These are phyloP conservation scores for Odontesthes bonariensis DNA, from an alignment of 2,113 vertebrate genomes.

Conservation along the genomic window DNA sequence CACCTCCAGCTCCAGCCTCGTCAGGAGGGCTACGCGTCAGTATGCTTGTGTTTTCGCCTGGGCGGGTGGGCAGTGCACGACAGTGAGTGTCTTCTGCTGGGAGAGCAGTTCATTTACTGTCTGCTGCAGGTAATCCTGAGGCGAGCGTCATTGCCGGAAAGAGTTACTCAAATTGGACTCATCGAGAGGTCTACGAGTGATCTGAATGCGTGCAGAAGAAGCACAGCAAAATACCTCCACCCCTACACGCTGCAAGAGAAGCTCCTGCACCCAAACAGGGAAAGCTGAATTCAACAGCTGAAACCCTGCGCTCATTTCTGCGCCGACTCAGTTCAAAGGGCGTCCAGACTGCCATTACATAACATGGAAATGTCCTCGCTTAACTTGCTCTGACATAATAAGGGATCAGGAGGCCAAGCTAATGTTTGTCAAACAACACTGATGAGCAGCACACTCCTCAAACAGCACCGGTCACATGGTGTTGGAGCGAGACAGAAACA, in stretches of 20 bases:
- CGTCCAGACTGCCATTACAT: constrained; percentile 62
- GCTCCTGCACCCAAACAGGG: constrained; percentile 21
- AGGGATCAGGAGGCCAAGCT: constrained; percentile 30
- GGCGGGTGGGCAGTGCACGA: constrained; percentile 45
- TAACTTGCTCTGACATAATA: constrained; percentile 66
- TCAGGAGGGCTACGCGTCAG: constrained; percentile 47
- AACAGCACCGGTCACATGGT: constrained; percentile 35
- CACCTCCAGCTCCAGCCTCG: constrained; percentile 64
- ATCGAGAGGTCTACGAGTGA: background rate
- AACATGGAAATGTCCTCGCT: constrained; percentile 59
- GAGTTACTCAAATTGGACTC: constrained; percentile 8
- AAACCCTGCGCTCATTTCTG: constrained; percentile 39
- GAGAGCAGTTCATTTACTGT: constrained; percentile 32
- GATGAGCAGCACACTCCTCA: constrained; percentile 21
- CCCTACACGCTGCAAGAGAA: constrained; percentile 14
- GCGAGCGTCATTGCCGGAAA: constrained; percentile 11
- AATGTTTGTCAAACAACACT: constrained; percentile 72
- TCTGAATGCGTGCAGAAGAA: constrained; percentile 36
- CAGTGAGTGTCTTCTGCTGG: constrained; percentile 38
- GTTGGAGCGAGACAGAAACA: background rate
- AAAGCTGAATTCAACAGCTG: constrained; percentile 43
- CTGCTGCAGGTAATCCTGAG: constrained; percentile 19
- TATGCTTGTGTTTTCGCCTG: constrained; percentile 35
- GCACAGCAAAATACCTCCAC: constrained; percentile 7
- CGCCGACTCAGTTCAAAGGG: constrained; percentile 68